phyloP scores from a whole-genome alignment of 2,113 vertebrate species.

The Gadus chalcogrammus region DNA sequence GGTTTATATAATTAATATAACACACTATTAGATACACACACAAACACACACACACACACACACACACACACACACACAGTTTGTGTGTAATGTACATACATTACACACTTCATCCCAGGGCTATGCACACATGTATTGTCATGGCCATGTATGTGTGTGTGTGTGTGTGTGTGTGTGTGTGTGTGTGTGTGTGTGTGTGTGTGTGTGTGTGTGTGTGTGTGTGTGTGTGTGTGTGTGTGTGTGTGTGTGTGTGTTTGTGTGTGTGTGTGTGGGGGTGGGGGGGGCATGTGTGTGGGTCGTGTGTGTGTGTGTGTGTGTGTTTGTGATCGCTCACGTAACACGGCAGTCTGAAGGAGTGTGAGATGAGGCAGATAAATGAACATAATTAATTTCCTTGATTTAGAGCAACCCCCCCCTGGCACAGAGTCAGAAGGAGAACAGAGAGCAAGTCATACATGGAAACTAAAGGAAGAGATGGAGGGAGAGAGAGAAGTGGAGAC shows the following conservation, averaged over 20 bases:
- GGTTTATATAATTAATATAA: conserved; percentile 43
- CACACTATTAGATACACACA: conserved; percentile 27
- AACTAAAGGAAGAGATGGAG: not conserved
- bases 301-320: no score
- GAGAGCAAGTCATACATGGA: conserved; percentile 2
- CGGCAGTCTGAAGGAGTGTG: conserved; percentile 32
- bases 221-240: no score
- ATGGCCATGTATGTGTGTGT: not conserved
- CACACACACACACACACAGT: conserved; percentile 13
- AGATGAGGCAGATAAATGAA: conserved; percentile 57
- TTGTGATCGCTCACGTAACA: conserved; percentile 16
- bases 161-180: no score
- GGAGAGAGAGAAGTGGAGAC: conserved; percentile 14
- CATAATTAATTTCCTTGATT: conserved; percentile 61
- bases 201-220: no score
- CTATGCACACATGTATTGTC: not conserved
- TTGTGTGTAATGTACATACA: no score
- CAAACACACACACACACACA: conserved; percentile 15
- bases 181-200: no score
- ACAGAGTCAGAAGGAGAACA: conserved; percentile 11
- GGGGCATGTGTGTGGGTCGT: no score
- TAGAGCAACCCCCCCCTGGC: conserved; percentile 31
- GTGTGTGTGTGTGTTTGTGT: no score
- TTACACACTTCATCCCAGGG: conserved; percentile 20
- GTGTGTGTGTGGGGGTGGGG: no score